Conservation (phyloP, 2,797 vertebrate genomes). For the Monodelphis domestica region DNA sequence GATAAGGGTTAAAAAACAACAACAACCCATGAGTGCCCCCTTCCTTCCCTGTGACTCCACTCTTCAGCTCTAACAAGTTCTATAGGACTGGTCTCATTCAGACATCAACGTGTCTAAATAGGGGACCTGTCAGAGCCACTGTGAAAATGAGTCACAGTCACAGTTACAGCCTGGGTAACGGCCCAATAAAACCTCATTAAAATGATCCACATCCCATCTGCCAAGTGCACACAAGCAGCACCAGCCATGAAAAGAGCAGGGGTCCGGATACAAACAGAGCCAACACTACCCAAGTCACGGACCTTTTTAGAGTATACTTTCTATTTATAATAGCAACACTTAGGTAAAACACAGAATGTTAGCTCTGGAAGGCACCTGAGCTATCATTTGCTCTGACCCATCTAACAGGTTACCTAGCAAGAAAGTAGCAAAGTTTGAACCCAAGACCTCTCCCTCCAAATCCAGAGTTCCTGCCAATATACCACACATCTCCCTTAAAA, state of each 20-base stretch:
- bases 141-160: conserved; percentile 88
- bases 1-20: no score
- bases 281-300: conserved; percentile 72
- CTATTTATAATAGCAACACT: conserved; percentile 9
- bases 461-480: background rate
- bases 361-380: background rate
- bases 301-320: conserved; percentile 43
- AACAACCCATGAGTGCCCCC: conserved; percentile 67
- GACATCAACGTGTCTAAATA: conserved; percentile 85
- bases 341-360: background rate
- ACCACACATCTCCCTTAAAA: background rate
- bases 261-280: conserved; percentile 74
- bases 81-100: conserved; percentile 84
- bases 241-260: conserved; percentile 72
- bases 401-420: background rate
- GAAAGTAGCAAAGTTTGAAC: background rate
- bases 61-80: conserved; percentile 76
- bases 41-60: conserved; percentile 66
- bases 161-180: conserved; percentile 88
- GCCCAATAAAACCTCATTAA: conserved; percentile 91
- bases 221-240: conserved; percentile 82
- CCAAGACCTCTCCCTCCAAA: background rate
- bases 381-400: background rate
- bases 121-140: conserved; percentile 84
- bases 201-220: conserved; percentile 89